Conservation (phyloP, 2,888 invertebrate species). For the Anthophora plumipes region DNA sequence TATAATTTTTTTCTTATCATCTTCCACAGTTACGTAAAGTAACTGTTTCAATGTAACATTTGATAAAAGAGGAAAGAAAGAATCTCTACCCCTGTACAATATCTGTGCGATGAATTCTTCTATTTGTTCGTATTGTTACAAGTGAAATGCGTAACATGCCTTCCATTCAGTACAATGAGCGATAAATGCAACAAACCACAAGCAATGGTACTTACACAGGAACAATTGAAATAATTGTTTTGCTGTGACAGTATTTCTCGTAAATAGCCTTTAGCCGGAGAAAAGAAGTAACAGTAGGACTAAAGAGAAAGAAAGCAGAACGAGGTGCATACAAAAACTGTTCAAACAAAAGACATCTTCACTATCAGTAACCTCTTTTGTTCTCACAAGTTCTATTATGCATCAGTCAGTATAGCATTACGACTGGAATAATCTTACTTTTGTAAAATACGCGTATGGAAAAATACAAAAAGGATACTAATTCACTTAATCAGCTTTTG, state of each 20-base stretch:
- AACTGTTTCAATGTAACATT: background rate
- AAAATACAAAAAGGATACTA: constrained; percentile 1
- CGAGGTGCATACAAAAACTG: background rate
- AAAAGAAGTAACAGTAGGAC: constrained; percentile 1
- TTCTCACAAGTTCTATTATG: background rate
- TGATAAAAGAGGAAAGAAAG: background rate
- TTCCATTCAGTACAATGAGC: constrained; percentile 4
- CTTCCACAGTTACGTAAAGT: background rate
- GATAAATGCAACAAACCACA: constrained; percentile 21
- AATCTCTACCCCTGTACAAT: background rate
- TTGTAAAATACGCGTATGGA: background rate
- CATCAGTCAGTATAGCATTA: background rate
- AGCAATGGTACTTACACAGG: background rate
- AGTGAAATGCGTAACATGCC: background rate
- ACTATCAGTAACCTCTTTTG: constrained; percentile 15
- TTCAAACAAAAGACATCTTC: constrained; percentile 25
- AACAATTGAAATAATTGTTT: constrained; percentile 50
- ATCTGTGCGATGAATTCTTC: background rate
- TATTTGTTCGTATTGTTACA: background rate
- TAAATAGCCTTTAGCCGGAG: constrained; percentile 11
- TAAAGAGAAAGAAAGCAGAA: constrained; percentile 2
- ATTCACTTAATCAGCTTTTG: background rate
- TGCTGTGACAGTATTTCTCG: constrained; percentile 10
- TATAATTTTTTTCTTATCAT: too few relatives aligned
- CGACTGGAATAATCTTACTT: constrained; percentile 8